Conservation (phyloP, 2,888 invertebrate genomes). For the Calameuta idolon region DNA sequence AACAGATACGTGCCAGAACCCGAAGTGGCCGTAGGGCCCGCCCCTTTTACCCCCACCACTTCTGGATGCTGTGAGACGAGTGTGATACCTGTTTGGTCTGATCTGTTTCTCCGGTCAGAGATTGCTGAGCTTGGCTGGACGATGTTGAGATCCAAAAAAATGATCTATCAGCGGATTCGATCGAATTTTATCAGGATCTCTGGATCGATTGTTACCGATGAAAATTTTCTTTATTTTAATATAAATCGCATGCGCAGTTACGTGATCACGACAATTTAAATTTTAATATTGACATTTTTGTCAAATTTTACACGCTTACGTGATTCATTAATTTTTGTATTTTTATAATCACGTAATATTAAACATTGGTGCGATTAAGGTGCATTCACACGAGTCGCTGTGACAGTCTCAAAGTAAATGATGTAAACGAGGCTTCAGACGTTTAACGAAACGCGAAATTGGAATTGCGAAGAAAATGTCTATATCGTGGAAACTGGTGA, state of each 20-base stretch:
- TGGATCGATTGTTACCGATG: not conserved
- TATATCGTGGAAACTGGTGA: not conserved
- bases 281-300: too few relatives aligned
- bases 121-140: not conserved
- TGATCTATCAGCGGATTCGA: not conserved
- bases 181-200: not conserved
- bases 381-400: not conserved
- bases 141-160: not conserved
- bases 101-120: not conserved
- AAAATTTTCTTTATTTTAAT: not conserved
- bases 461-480: too few relatives aligned
- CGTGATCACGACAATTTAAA: too few relatives aligned
- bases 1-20: not conserved
- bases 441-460: too few relatives aligned
- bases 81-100: not conserved
- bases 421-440: not conserved
- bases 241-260: too few relatives aligned
- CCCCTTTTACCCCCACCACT: not conserved
- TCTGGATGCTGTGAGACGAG: not conserved
- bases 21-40: not conserved
- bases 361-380: not conserved
- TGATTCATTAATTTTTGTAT: too few relatives aligned
- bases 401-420: not conserved
- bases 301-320: too few relatives aligned
- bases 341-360: too few relatives aligned